Base-by-base conservation (phyloP, 2,888 invertebrate species). In the Pimpla rufipes region DNA sequence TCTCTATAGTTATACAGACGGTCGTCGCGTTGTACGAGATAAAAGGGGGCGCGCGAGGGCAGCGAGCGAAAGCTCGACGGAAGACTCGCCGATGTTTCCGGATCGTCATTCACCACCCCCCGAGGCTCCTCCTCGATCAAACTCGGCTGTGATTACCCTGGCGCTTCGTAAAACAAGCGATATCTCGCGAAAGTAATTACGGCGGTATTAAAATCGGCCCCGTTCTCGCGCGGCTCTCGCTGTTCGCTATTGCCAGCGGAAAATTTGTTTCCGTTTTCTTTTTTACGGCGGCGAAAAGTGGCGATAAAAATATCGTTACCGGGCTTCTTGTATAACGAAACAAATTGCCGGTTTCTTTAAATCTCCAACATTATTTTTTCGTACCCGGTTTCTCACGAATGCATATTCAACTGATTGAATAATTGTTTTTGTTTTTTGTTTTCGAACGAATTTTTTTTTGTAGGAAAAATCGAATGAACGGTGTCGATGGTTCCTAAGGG, bases 41-140 rank as follows among this genome's bases (percentile, higher is more conserved):
- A 35, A 59, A 73, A 59, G 40, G 45, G 29, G 11, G 29, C 2
- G 29, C 29, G 11, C 42, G 21, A 42, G 13, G 13, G 42, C n/a
- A 55, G 42, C 40, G 8, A 23, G 52, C 52, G 7, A 1, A 16
- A 13, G 55, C 57, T 71, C 42, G 55, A 57, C 16, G 45, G 16
- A 57, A 71, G 52, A 10, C 71, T 23, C 11, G 42, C 18, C 57
- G 23, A 57, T 57, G 45, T 59, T 42, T 45, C 13, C 29, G 45
- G 57, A 57, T 59, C 42, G 59, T 73, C 70, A 57, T 71, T 55
- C 37, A 57, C 18, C 45, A 45, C 57, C 16, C 23, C 3, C 16
- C 29, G 45, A 59, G 29, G 29, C 29, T 29, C 29, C 57, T 45
- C 57, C 45, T 45, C 45, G 73, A 73, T 59, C 29, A 73, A 59